A percentile compares a stretch with the other conserved stretches of the same genome.
Evolutionary conservation across 2,113 vertebrate genomes (phyloP).

Genomic region (Ramphastos sulfuratus): DNA sequence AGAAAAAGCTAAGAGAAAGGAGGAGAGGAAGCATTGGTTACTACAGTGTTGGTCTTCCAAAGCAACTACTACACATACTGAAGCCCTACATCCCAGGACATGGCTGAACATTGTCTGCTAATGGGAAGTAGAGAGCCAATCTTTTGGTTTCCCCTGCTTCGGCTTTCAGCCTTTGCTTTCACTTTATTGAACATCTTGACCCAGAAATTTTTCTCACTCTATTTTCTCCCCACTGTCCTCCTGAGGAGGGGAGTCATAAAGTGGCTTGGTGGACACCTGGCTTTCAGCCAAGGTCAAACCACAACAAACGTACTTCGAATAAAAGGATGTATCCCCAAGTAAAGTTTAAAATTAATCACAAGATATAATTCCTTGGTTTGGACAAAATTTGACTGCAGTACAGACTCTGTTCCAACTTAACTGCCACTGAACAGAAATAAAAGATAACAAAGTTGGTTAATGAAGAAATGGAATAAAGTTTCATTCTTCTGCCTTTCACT

Average conservation of each 20-base stretch:
- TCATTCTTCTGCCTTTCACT: not conserved
- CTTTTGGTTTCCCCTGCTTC: not conserved
- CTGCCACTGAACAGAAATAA: not conserved
- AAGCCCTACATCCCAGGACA: too few species aligned
- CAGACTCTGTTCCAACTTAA: not conserved
- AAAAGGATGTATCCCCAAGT: not conserved
- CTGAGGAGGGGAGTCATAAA: not conserved
- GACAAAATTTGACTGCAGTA: not conserved
- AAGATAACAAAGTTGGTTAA: not conserved
- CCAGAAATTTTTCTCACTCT: not conserved
- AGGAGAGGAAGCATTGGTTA: not conserved
- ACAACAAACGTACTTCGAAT: not conserved
- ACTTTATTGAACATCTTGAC: not conserved
- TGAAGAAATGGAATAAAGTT: not conserved
- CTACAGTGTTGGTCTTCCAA: rapidly evolving
- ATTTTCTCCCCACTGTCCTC: not conserved
- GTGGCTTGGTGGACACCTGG: not conserved
- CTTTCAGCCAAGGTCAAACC: not conserved
- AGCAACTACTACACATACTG: not conserved
- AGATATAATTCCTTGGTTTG: not conserved
- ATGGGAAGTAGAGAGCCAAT: not conserved
- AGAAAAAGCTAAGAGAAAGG: not conserved
- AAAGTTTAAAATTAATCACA: not conserved
- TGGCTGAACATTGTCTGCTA: not conserved
- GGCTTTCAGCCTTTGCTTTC: not conserved